Conservation (phyloP, 1,140 invertebrate genomes). For the Laodelphax striatellus region DNA sequence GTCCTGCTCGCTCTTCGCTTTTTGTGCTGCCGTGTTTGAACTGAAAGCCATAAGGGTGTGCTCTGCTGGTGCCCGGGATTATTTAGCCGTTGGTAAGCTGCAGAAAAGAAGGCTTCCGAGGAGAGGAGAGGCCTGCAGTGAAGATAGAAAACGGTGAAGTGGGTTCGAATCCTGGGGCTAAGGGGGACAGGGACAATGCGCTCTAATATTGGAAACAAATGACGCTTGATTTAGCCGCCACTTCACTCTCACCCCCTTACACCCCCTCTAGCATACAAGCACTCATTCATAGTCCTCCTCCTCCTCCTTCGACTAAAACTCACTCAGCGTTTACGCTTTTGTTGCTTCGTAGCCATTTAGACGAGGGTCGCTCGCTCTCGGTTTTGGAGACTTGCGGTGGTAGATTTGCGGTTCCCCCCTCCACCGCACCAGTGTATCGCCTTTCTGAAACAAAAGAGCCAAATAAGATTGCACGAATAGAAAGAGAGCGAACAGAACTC, state of each 20-base stretch:
- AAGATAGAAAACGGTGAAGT: not conserved
- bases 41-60: not conserved
- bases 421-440: not conserved
- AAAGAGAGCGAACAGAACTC: not conserved
- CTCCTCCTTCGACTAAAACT: too few species aligned
- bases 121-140: not conserved
- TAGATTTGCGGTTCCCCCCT: too few species aligned
- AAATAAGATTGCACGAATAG: not conserved
- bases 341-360: not conserved
- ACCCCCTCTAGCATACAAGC: not conserved
- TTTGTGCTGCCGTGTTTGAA: not conserved
- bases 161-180: not conserved
- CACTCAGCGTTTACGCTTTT: not conserved
- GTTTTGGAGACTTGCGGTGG: too few species aligned
- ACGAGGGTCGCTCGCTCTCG: too few species aligned
- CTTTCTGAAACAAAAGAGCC: slow-evolving; percentile 1
- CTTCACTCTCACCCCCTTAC: not conserved
- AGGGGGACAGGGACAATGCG: not conserved
- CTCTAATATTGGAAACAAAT: slow-evolving; percentile 2
- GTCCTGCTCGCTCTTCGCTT: too few species aligned
- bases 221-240: not conserved
- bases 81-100: slow-evolving; percentile 1
- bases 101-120: slow-evolving; percentile 2
- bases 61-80: not conserved
- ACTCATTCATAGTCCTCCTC: too few species aligned